Percentiles rank a stretch among this genome's conserved stretches.
phyloP scores from a whole-genome alignment of 1,140 invertebrate species.

The Steinernema feltiae region DNA sequence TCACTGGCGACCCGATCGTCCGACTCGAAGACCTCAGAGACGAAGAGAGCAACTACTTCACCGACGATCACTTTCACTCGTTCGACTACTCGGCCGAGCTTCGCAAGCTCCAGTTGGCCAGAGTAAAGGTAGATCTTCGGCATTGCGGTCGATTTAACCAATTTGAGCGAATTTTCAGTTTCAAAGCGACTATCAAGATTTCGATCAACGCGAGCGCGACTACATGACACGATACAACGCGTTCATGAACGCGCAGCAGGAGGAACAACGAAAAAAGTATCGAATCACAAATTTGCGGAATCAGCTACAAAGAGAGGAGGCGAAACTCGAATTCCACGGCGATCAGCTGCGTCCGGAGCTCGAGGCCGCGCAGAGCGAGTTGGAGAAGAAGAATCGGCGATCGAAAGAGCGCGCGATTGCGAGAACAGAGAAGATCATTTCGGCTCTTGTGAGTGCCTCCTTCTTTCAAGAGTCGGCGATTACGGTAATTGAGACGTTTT shows the following conservation, averaged over 20 bases:
- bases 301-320: conserved; percentile 20
- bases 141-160: too few relatives aligned
- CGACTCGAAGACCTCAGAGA: neutral
- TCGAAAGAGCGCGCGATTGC: conserved; percentile 3
- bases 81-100: neutral
- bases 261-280: neutral
- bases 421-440: conserved; percentile 30
- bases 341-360: neutral
- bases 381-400: conserved; percentile 19
- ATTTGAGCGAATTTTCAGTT: too few relatives aligned
- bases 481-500: too few relatives aligned
- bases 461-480: neutral
- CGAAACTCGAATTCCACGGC: conserved; percentile 25
- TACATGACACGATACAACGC: neutral
- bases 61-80: neutral
- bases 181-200: neutral
- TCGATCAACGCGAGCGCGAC: neutral
- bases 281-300: neutral
- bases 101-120: neutral
- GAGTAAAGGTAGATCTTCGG: neutral
- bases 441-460: conserved; percentile 18
- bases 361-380: conserved; percentile 19
- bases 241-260: neutral
- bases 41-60: neutral
- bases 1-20: neutral